Percentiles rank a stretch among this genome's conserved stretches.
phyloP scores from a whole-genome alignment of 2,888 invertebrate genomes.

The Drosophila hawaiiensis region DNA sequence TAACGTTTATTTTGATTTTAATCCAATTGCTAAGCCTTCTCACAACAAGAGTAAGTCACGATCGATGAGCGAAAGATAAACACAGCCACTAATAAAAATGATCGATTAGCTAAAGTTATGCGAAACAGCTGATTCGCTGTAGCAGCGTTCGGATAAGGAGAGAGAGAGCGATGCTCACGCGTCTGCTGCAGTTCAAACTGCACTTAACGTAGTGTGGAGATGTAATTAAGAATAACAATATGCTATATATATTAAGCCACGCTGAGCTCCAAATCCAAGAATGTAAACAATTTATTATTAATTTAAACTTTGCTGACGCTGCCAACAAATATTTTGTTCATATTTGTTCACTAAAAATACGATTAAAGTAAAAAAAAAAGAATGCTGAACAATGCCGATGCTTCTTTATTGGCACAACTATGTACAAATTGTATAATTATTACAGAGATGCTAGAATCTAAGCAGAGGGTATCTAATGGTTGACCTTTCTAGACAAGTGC shows the following conservation, averaged over 20 bases:
- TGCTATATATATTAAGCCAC: no score
- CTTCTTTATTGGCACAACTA: neutral
- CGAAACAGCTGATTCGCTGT: no score
- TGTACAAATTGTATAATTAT: neutral
- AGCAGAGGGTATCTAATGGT: neutral
- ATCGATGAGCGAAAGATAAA: neutral
- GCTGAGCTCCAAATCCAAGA: no score
- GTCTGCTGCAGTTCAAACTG: no score
- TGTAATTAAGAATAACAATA: no score
- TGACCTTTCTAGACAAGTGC: neutral
- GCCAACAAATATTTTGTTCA: neutral
- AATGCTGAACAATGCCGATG: neutral
- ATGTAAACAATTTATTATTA: no score
- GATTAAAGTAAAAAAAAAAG: neutral
- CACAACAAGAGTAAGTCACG: neutral
- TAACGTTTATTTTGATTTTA: neutral
- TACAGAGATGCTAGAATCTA: neutral
- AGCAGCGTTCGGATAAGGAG: no score
- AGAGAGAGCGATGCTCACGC: no score
- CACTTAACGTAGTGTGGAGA: no score
- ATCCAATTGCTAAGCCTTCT: neutral
- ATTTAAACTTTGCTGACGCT: neutral
- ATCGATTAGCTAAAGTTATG: neutral
- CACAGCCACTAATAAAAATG: neutral
- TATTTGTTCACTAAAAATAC: neutral